These are phyloP conservation scores for Pteropus alecto DNA, from an alignment of 2,113 vertebrate species.

Conservation along the genomic window DNA sequence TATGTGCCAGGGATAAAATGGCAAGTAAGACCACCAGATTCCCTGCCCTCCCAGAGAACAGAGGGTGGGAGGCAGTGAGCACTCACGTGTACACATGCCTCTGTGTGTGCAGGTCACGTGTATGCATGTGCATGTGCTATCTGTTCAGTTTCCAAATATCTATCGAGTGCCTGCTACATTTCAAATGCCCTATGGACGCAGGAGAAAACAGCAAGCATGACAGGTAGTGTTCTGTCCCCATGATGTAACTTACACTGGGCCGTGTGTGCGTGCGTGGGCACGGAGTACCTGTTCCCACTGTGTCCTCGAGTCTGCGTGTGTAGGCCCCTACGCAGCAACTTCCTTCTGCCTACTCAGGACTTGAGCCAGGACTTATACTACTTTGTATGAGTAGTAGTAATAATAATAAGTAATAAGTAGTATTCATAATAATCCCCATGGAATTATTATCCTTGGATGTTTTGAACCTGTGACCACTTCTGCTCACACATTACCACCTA, in stretches of 20 bases:
- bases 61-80: background rate
- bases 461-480: background rate
- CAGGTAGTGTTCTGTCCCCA: background rate
- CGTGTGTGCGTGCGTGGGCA: rapidly evolving
- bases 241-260: background rate
- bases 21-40: background rate
- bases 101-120: too few relatives aligned
- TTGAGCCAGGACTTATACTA: background rate
- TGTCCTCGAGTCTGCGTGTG: rapidly evolving
- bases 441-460: background rate
- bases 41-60: background rate
- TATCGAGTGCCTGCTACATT: background rate
- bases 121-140: background rate
- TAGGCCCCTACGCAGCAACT: background rate
- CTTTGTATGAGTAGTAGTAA: background rate
- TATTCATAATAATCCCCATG: too few relatives aligned
- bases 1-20: background rate
- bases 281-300: rapidly evolving
- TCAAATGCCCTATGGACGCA: background rate
- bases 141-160: background rate
- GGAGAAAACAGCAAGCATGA: background rate
- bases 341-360: background rate
- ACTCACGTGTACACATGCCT: rapidly evolving
- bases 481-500: background rate
- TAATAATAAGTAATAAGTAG: too few relatives aligned